Conservation (phyloP, 2,888 invertebrate species). For the Mythimna loreyi region DNA sequence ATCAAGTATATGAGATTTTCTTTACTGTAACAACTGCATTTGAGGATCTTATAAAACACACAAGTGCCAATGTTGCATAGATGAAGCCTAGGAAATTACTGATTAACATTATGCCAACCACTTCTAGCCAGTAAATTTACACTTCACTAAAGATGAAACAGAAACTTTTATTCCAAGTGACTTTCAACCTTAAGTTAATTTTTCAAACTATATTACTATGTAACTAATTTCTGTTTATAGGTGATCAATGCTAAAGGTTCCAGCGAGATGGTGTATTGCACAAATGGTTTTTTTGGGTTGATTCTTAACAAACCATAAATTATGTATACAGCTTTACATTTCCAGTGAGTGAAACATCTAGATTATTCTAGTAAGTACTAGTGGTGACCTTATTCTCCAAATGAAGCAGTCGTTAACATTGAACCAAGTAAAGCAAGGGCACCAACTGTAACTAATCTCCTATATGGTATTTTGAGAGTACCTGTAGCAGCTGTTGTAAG, state of each 20-base stretch:
- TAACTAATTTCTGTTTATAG: neutral
- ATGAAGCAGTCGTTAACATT: conserved; percentile 69
- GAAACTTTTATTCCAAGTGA: neutral
- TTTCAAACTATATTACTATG: neutral
- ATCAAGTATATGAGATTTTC: conserved; percentile 5
- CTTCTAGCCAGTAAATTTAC: too few species aligned
- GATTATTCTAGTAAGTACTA: conserved; percentile 3
- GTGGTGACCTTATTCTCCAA: conserved; percentile 45
- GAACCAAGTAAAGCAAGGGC: conserved; percentile 51
- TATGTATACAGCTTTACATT: neutral
- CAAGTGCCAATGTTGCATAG: neutral
- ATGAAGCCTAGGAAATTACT: too few species aligned
- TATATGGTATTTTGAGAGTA: conserved; percentile 23
- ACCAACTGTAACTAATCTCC: neutral
- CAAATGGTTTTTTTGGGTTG: neutral
- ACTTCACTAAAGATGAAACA: neutral
- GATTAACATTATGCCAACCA: neutral
- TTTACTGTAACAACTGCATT: conserved; percentile 8
- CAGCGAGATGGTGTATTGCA: neutral
- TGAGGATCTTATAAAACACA: neutral
- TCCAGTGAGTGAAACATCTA: neutral
- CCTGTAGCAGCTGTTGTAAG: neutral
- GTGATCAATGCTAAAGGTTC: conserved; percentile 1
- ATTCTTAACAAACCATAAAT: neutral
- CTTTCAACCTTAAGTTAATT: neutral